Evolutionary conservation across 2,888 invertebrate genomes (phyloP), one percentile per base, ranked within the genome.

Genomic region (Plebejus melissa): DNA sequence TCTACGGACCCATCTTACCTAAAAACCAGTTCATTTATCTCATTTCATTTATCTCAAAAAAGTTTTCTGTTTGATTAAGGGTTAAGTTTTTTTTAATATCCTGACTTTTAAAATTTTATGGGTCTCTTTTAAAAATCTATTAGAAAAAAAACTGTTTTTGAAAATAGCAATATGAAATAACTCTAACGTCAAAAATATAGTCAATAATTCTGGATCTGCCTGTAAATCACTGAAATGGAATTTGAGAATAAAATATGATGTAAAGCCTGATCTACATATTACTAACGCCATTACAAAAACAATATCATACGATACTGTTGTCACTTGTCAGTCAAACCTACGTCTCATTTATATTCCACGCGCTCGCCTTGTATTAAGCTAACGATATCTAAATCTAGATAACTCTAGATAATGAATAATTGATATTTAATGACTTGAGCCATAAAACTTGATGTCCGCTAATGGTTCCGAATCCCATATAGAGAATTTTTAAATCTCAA

Each of bases 281-380:
- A 41, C 41, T 41, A 7, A 41, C 22, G 7, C 41, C 41, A 41
- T 3, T 5, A 41, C 13, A 54, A 16, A n/a, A 58, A 58, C 58
- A 58, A 58, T 58, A 54, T 16, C 16, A 54, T 58, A 58, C 58
- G 60, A 22, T 32, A 60, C 13, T 70, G 38, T 41, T 60, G 74
- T 76, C 76, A 77, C 22, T 41, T 60, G 65, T 76, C 76, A 77
- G 72, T 76, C 75, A 78, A 75, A 57, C 70, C 75, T 70, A 75
- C 75, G 36, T 54, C 72, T 54, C 32, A 50, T 72, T 54, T 54
- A 32, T 72, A 72, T 72, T 72, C 72, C 72, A 72, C 72, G 36
- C 72, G 72, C 50, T 32, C 28, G 54, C 72, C 72, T 72, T 72
- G 72, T 72, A 22, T 22, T 22, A 41, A 46, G 46, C 50, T 6